Evolutionary conservation across 1,140 invertebrate species (phyloP).

Genomic region (Panagrolaimus sp.): DNA sequence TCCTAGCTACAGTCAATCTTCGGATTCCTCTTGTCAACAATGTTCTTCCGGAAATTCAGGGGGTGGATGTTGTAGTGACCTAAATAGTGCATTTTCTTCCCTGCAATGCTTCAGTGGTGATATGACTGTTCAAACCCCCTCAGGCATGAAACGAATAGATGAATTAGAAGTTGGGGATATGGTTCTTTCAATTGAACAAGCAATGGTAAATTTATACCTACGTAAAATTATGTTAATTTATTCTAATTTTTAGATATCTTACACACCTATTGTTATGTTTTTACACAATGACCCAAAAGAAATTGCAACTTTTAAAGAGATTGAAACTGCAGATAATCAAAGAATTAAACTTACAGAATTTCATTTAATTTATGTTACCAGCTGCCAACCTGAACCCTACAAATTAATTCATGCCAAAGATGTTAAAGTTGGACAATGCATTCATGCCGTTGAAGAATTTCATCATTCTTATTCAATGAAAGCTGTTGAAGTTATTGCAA

Average conservation of each 20-base stretch:
- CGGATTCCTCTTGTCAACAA: too few relatives aligned
- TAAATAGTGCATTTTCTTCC: conserved; percentile 26
- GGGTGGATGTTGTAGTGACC: conserved; percentile 28
- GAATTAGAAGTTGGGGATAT: conserved; percentile 37
- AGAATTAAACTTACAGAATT: conserved; percentile 34
- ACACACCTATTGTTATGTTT: conserved; percentile 46
- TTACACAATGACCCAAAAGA: conserved; percentile 36
- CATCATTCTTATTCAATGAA: too few relatives aligned
- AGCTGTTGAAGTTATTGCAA: conserved; percentile 18
- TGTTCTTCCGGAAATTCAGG: too few relatives aligned
- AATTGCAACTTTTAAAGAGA: conserved; percentile 23
- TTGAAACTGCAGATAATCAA: conserved; percentile 28
- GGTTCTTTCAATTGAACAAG: conserved; percentile 41
- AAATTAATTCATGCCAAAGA: conserved; percentile 3
- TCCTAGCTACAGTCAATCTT: too few relatives aligned
- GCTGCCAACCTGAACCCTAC: conserved; percentile 14
- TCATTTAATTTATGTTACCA: conserved; percentile 37
- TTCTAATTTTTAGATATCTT: conserved; percentile 31
- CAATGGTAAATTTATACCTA: conserved; percentile 24
- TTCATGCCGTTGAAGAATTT: background rate
- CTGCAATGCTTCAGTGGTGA: conserved; percentile 48
- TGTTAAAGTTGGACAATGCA: background rate
- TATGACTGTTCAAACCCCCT: conserved; percentile 34
- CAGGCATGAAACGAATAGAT: conserved; percentile 40
- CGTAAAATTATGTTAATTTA: background rate